Base-by-base conservation (phyloP, 2,113 vertebrate genomes). In the Sardina pilchardus region DNA sequence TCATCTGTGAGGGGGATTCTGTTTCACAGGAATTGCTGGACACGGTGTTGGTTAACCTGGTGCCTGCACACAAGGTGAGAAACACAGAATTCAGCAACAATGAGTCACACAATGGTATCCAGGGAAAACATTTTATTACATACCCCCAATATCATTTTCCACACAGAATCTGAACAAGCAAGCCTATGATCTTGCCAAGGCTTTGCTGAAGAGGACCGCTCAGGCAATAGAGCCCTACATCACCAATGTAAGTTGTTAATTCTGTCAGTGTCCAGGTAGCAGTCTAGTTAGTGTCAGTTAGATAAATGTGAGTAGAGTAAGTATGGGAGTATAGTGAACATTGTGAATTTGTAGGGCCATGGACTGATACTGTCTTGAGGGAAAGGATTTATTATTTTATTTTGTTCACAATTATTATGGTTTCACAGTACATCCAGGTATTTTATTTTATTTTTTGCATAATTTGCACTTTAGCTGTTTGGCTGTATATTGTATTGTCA, bases 151-250 rank as follows among this genome's bases (percentile, higher is more conserved):
- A 63, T 48, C 24, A 86, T 89, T 0, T 53, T 75, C 90, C 93
- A 84, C 90, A 84, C 91, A 99, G 98, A 99, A 99, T 93, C 94
- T 99, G 91, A 99, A 99, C 91, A 99, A 99, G 90, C 98, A 99
- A 95, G 98, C 98, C 0, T 99, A 99, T 87, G 98, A 99, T 91
- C 92, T 99, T 94, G 98, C 98, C 86, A 99, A 99, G 90, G 98
- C 98, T 86, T 94, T 99, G 88, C 94, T 99, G 90, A 99, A 99
- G 95, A 98, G 98, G 92, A 99, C 98, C 0, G 98, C 98, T 0
- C 98, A 99, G 93, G 97, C 98, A 80, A 99, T 99, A 85, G 98
- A 99, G 87, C 98, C 98, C 0, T 99, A 99, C 91, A 99, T 99
- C 90, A 99, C 98, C 88, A 99, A 99, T 53, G 98, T 99, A 95